These are phyloP conservation scores for Sphinx pinastri DNA, from an alignment of 2,888 invertebrate genomes.

Conservation along the genomic window DNA sequence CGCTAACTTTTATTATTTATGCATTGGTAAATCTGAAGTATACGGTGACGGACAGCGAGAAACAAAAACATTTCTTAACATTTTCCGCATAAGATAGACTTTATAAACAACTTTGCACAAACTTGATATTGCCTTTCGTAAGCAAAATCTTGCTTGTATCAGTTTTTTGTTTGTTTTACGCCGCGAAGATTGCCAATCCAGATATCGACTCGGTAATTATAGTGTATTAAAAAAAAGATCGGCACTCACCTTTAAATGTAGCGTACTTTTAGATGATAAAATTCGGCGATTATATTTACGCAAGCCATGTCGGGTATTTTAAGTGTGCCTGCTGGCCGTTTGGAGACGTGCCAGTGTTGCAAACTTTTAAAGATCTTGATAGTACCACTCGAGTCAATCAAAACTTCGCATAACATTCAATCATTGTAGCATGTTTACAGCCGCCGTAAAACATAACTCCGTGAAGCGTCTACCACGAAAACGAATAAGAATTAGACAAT, in stretches of 20 bases:
- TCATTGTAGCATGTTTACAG: constrained; percentile 8
- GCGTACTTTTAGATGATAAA: constrained; percentile 5
- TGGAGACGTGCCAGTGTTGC: constrained; percentile 14
- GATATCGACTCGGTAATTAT: constrained; percentile 23
- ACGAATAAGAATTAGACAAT: constrained; percentile 22
- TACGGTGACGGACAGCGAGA: not conserved
- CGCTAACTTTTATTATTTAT: constrained; percentile 15
- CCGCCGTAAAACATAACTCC: constrained; percentile 11
- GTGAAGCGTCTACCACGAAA: constrained; percentile 17
- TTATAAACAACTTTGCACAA: constrained; percentile 18
- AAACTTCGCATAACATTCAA: constrained; percentile 29
- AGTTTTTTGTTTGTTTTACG: constrained; percentile 42
- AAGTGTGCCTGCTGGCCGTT: not conserved
- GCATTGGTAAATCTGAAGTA: constrained; percentile 12
- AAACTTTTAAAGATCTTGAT: constrained; percentile 11
- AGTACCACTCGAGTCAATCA: constrained; percentile 9
- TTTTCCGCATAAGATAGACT: constrained; percentile 14
- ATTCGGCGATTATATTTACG: not conserved
- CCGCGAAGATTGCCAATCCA: constrained; percentile 43
- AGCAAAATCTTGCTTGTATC: constrained; percentile 41
- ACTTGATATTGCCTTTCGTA: constrained; percentile 38
- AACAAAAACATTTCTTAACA: constrained; percentile 19
- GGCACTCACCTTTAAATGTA: constrained; percentile 9
- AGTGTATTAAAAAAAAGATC: constrained; percentile 20
- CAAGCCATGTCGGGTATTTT: constrained; percentile 1